Evolutionary conservation across 2,888 invertebrate species (phyloP).

Genomic region (Augiades crinisus): DNA sequence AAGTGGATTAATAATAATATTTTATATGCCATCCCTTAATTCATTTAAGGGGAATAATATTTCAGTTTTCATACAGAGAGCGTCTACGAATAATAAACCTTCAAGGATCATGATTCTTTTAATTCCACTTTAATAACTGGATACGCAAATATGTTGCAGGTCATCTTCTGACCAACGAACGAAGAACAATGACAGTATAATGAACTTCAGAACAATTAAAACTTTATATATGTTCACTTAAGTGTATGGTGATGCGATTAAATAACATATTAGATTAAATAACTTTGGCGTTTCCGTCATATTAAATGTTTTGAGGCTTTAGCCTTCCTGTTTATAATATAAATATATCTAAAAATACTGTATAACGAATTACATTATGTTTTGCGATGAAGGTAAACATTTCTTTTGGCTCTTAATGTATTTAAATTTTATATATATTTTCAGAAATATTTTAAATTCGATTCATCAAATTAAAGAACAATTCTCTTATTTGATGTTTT

Average conservation of each 20-base stretch:
- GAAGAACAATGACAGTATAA: constrained; percentile 38
- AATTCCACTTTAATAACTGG: constrained; percentile 26
- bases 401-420: constrained; percentile 20
- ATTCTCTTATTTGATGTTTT: too few species aligned
- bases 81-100: constrained; percentile 10
- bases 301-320: too few species aligned
- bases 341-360: too few species aligned
- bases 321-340: too few species aligned
- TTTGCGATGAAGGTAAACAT: constrained; percentile 10
- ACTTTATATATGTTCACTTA: neutral
- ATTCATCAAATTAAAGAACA: too few species aligned
- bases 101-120: neutral
- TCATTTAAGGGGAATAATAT: neutral
- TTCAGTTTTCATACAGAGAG: constrained; percentile 1
- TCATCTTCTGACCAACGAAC: constrained; percentile 53
- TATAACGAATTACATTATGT: neutral
- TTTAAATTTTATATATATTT: too few species aligned
- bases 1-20: neutral
- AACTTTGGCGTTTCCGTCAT: neutral
- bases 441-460: too few species aligned
- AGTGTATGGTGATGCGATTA: constrained; percentile 20
- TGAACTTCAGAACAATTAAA: constrained; percentile 15
- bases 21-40: too few species aligned
- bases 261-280: constrained; percentile 19
- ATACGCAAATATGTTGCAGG: constrained; percentile 62